Base-by-base conservation (phyloP, 1,140 invertebrate species). In the Nephotettix cincticeps region DNA sequence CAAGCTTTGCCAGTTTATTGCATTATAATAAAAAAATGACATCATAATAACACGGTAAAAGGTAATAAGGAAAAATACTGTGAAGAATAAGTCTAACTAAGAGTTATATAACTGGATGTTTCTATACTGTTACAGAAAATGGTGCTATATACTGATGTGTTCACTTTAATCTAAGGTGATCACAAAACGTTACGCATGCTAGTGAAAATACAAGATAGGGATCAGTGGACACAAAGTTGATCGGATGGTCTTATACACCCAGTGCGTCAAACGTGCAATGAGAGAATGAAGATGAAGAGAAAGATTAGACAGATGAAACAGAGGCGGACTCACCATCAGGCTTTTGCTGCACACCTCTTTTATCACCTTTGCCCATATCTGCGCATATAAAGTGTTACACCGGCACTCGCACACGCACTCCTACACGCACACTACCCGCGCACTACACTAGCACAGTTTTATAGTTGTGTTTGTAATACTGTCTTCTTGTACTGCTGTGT, bases 331-430 rank as follows among this genome's bases (percentile, higher is more conserved):
- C 76, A 83, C 82, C 81, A 45, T 83, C 81, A 76, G 79, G 81
- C 75, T 81, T 81, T 73, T 82, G 81, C 51, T 78, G 78, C 73
- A 79, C 77, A 70, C 80, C 76, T 72, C 77, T 79, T 77, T 83
- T 83, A 77, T 83, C 82, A 66, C 81, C 82, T 72, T 82, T 82
- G 76, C 82, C 82, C 82, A 83, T 83, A 76, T 78, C 81, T 78
- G 56, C 56, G 56, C 56, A 61, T 36, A 36, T 36, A 36, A 36
- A 36, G 32, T 36, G 32, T 14, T 36, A 36, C 32, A 36, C 32
- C 14, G 32, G 14, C 32, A 36, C 32, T 6, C 32, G 32, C 32
- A 27, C 56, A n/a, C 56, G n/a, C 56, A 61, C 21, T 23, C 9
- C 25, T n/a, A 9, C 56, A 61, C 56, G 56, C 21, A 61, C 56